These are phyloP conservation scores for Mustela lutreola DNA, from an alignment of 2,113 vertebrate genomes.

Conservation along the genomic window DNA sequence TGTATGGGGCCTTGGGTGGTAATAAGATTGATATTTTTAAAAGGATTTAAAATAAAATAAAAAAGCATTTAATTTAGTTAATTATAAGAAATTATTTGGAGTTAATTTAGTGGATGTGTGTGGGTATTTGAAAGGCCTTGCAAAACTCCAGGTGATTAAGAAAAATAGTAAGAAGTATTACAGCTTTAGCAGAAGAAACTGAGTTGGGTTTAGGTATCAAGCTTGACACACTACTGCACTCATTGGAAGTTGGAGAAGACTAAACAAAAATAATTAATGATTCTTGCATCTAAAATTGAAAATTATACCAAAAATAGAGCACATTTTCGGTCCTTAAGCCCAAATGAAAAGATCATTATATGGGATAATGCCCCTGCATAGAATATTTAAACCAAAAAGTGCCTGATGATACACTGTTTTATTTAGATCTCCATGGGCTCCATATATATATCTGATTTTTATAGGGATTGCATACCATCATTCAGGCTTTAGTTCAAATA, in stretches of 20 bases:
- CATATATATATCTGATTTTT: neutral
- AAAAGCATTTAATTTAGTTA: neutral
- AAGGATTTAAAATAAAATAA: neutral
- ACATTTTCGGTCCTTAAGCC: neutral
- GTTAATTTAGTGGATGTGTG: neutral
- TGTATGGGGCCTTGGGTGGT: neutral
- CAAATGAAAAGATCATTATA: neutral
- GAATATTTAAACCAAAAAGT: neutral
- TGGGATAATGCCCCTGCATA: neutral
- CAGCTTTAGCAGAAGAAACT: neutral
- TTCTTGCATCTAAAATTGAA: neutral
- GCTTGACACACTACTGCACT: neutral
- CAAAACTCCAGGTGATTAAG: neutral
- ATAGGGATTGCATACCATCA: neutral
- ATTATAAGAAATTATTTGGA: neutral
- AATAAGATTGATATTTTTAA: neutral
- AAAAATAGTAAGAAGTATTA: slow-evolving; percentile 50
- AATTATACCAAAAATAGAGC: neutral
- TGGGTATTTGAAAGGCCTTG: neutral
- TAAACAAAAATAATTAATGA: neutral
- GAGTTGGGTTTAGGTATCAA: neutral
- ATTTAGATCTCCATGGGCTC: neutral
- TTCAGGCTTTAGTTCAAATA: neutral
- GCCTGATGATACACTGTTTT: neutral
- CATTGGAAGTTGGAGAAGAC: neutral